A percentile compares a stretch with the other conserved stretches of the same genome.
These are phyloP conservation scores for Melinaea marsaeus DNA, from an alignment of 2,888 invertebrate species.

Conservation along the genomic window DNA sequence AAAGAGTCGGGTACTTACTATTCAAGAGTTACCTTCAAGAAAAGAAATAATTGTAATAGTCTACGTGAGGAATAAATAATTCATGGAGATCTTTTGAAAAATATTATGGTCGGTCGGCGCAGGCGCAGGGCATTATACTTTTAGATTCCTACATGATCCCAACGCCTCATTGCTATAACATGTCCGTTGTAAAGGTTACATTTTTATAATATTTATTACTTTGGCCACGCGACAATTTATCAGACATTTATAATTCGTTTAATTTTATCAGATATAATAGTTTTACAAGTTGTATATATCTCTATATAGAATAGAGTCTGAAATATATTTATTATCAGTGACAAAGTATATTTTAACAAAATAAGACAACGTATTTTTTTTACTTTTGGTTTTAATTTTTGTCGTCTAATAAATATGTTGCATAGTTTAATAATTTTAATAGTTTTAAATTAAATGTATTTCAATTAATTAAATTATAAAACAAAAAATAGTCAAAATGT, in stretches of 20 bases:
- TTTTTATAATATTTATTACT: slow-evolving; percentile 26
- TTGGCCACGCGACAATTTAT: slow-evolving; percentile 13
- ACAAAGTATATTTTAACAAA: no score
- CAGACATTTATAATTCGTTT: not conserved
- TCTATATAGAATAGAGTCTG: no score
- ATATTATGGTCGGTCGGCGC: slow-evolving; percentile 62
- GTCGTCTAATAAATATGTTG: no score
- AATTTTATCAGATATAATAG: no score
- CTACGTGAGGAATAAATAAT: slow-evolving; percentile 69
- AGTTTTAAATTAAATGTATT: no score
- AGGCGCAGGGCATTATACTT: slow-evolving; percentile 68
- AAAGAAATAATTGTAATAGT: slow-evolving; percentile 72
- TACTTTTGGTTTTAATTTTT: no score
- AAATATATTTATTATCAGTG: no score
- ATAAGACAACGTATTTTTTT: no score
- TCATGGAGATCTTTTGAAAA: slow-evolving; percentile 70
- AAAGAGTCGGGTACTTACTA: slow-evolving; percentile 46
- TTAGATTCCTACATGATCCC: slow-evolving; percentile 53
- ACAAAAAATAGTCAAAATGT: not conserved
- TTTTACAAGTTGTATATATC: no score
- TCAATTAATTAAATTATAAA: not conserved
- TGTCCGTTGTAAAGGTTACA: slow-evolving; percentile 23
- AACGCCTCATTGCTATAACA: slow-evolving; percentile 29
- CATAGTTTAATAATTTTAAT: no score
- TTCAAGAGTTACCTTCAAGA: slow-evolving; percentile 61